Percentiles rank a stretch among this genome's conserved stretches.
These are phyloP conservation scores for Arenaria interpres DNA, from an alignment of 2,113 vertebrate genomes.

Conservation along the genomic window DNA sequence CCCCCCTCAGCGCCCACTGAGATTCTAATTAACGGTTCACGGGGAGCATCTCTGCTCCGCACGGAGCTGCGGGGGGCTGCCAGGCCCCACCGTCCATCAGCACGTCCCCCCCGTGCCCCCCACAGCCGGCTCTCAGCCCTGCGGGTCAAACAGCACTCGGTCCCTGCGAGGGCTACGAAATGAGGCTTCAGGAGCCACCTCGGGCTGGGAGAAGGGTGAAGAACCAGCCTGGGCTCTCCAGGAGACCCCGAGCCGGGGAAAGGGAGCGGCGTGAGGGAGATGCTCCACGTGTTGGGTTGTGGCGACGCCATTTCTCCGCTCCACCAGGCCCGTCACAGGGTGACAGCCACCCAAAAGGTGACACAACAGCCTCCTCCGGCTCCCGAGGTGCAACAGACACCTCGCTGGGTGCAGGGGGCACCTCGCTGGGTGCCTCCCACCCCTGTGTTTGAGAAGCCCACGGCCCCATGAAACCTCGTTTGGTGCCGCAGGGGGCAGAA, in stretches of 20 bases:
- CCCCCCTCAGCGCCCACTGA: neutral
- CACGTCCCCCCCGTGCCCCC: too few relatives aligned
- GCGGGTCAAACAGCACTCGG: neutral
- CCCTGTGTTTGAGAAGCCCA: neutral
- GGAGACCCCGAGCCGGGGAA: neutral
- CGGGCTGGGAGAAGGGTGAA: neutral
- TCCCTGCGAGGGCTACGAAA: rapidly evolving
- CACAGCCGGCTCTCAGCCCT: too few relatives aligned
- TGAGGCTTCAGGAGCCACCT: neutral
- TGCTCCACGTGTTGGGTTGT: neutral
- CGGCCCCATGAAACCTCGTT: neutral
- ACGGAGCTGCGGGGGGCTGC: too few relatives aligned
- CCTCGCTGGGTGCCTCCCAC: neutral
- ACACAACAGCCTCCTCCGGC: neutral
- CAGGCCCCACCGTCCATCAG: too few relatives aligned
- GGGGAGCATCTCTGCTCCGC: too few relatives aligned
- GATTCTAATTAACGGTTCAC: neutral
- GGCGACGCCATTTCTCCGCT: neutral
- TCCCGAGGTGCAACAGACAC: neutral
- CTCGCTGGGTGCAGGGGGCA: too few relatives aligned
- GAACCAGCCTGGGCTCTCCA: neutral
- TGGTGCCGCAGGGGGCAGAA: neutral
- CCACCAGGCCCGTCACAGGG: neutral
- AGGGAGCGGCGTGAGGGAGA: neutral
- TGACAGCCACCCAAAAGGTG: neutral